These are phyloP conservation scores for Lamellibrachia luymesi DNA, from an alignment of 1,140 invertebrate species.

Conservation along the genomic window DNA sequence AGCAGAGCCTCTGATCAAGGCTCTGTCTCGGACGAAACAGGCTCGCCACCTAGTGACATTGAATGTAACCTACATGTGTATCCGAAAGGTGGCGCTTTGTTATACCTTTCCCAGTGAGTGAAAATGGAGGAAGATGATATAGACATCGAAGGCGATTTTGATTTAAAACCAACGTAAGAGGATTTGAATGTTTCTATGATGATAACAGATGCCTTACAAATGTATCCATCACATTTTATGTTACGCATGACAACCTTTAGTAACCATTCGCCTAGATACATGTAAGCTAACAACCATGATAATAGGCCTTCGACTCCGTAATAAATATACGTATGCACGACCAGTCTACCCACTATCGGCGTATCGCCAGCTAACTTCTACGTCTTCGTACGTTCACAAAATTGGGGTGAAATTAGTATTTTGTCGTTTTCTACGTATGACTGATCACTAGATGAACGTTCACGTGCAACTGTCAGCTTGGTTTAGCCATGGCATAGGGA, in stretches of 20 bases:
- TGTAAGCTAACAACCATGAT: neutral
- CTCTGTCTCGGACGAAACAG: too few relatives aligned
- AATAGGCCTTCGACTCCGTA: too few relatives aligned
- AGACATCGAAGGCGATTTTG: constrained; percentile 55
- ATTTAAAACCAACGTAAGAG: constrained; percentile 47
- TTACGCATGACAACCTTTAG: neutral
- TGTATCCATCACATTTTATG: neutral
- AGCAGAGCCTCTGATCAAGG: too few relatives aligned
- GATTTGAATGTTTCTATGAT: constrained; percentile 17
- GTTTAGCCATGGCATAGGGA: too few relatives aligned
- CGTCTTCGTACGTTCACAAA: too few relatives aligned
- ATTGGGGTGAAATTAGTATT: too few relatives aligned
- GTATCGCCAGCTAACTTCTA: too few relatives aligned
- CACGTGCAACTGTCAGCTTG: too few relatives aligned
- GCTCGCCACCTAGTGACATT: neutral
- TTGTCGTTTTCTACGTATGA: too few relatives aligned
- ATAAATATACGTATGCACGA: too few relatives aligned
- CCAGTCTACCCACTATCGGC: too few relatives aligned
- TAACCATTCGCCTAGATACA: neutral
- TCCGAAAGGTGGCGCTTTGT: neutral
- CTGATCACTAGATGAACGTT: too few relatives aligned
- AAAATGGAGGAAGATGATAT: constrained; percentile 49
- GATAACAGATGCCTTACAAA: neutral
- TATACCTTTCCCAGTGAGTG: neutral
- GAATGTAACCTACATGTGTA: neutral